Evolutionary conservation across 23 tunicate species (phyloP), one percentile per base, ranked within the genome.

Genomic region (Diplosoma virens): DNA sequence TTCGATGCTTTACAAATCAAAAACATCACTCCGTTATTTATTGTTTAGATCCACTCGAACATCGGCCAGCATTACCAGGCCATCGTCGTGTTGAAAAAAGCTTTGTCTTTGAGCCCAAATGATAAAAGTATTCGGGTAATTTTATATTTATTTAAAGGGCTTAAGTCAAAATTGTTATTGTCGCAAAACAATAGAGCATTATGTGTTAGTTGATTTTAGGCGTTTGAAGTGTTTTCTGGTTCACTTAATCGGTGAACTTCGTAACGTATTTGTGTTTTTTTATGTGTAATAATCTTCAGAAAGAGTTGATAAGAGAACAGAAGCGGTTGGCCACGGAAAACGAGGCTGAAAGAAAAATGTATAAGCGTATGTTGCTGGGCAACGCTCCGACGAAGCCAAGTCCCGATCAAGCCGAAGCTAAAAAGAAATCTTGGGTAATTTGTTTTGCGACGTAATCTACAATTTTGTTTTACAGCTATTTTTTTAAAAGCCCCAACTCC

Each of bases 341-440:
- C 6, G 73, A 71, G 32, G 37, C 77, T 25, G 82, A 90, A 58
- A 84, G 79, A 58, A 67, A 55, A 74, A 90, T 90, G 97, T 90
- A 80, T 74, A 26, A 73, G 47, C 70, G 85, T 30, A 90, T 90
- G 97, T n/a, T n/a, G n/a, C 73, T 82, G 29, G 79, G 66, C 9
- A n/a, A 25, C 48, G 33, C 70, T 1, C n/a, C 18, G 14, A 58
- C 31, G n/a, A n/a, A n/a, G n/a, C n/a, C n/a, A 47, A 64, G 48
- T 9, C 63, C 45, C 25, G 72, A 30, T 1, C 25, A 78, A 65
- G 41, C 25, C 1, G 31, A 18, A 22, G 69, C 21, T 1, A 48
- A 34, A 3, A 37, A 24, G 17, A 46, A 67, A 68, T 37, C 54
- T 11, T 35, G 52, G 75, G 75, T 37, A 34, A 35, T 26, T 34